These are phyloP conservation scores for Pyrocoelia pectoralis DNA, from an alignment of 2,888 invertebrate species.

Conservation along the genomic window DNA sequence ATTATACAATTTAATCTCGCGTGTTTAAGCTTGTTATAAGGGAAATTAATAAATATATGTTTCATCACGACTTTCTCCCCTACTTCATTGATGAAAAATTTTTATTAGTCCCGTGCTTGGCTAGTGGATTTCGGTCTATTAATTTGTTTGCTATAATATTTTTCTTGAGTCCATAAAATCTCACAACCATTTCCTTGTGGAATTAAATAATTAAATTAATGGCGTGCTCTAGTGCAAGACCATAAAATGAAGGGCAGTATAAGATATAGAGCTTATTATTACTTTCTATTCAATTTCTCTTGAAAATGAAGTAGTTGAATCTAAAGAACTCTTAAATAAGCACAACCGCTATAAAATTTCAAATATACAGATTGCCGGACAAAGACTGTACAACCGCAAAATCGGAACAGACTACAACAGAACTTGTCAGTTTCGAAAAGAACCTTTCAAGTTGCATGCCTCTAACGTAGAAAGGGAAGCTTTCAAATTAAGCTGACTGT, in stretches of 20 bases:
- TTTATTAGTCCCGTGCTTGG: slow-evolving; percentile 3
- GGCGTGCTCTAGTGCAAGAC: too few species aligned
- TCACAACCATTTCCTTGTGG: neutral
- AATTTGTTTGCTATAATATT: slow-evolving; percentile 8
- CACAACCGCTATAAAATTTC: neutral
- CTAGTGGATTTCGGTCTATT: neutral
- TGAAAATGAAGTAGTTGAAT: neutral
- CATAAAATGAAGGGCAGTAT: too few species aligned
- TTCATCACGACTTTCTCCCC: slow-evolving; percentile 6
- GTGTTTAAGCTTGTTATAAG: slow-evolving; percentile 4
- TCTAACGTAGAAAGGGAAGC: slow-evolving; percentile 28
- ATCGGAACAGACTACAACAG: slow-evolving; percentile 16
- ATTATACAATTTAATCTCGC: neutral
- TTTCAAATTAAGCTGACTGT: slow-evolving; percentile 36
- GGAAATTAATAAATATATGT: slow-evolving; percentile 10
- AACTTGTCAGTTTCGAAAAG: slow-evolving; percentile 28
- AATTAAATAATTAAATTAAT: neutral
- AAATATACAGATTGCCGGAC: neutral
- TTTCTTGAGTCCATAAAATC: neutral
- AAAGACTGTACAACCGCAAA: neutral
- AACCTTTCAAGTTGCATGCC: slow-evolving; percentile 25
- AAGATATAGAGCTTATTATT: too few species aligned
- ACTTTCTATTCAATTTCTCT: neutral
- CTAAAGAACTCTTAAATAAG: neutral
- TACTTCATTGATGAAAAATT: slow-evolving; percentile 8